Evolutionary conservation across 2,888 invertebrate genomes (phyloP), one percentile per base, ranked within the genome.

Genomic region (Eudemis profundana): DNA sequence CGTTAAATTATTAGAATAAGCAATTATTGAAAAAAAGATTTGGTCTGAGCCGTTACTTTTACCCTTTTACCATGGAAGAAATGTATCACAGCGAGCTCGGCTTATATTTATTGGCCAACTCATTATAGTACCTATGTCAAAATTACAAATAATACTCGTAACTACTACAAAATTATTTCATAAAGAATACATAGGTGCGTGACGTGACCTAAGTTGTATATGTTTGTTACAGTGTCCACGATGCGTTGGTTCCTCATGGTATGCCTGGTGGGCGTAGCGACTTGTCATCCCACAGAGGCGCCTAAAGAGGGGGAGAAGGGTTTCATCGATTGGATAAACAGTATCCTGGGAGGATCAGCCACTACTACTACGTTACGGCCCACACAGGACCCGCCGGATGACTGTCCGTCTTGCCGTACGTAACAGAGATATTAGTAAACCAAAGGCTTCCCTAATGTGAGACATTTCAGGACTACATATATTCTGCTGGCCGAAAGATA

Each of bases 391-490:
- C 84, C 89, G 2, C 89, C 91, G 0, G 78, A 83, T 3, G 76
- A 86, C 23, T 94, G 94, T 74, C 85, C 87, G 7, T 72, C 84
- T 47, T 95, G 94, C 75, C 87, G 94, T 94, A 74, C 90, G 93
- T 87, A 68, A 29, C 44, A 27, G 7, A 33, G 8, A 8, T 2
- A 33, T 8, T 33, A 33, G 7, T 33, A 33, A 10, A 5, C 8
- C n/a, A n/a, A 8, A 33, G 33, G 10, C 33, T 33, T n/a, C n/a
- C n/a, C n/a, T n/a, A n/a, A n/a, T n/a, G n/a, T n/a, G n/a, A n/a
- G n/a, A n/a, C n/a, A n/a, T n/a, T n/a, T n/a, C n/a, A n/a, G n/a
- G n/a, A n/a, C n/a, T n/a, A n/a, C n/a, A n/a, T n/a, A n/a, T n/a
- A n/a, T n/a, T n/a, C n/a, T n/a, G n/a, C n/a, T n/a, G n/a, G n/a